Evolutionary conservation across 2,888 invertebrate genomes (phyloP).

Genomic region (Nymphalis polychloros): DNA sequence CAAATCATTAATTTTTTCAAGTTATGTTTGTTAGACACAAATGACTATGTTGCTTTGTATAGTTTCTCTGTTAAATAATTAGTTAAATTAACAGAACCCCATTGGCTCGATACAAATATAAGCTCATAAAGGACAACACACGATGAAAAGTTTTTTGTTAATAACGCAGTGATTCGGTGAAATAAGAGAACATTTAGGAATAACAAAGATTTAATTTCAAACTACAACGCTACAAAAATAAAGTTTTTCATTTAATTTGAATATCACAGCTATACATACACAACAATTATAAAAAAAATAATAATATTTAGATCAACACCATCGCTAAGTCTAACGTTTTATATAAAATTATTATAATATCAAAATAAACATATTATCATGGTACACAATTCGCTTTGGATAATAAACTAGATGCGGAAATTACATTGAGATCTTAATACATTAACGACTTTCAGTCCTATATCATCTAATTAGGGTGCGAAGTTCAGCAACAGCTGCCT

Average conservation of each 20-base stretch:
- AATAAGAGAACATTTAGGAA: constrained; percentile 16
- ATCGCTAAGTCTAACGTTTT: constrained; percentile 17
- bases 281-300: constrained; percentile 21
- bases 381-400: constrained; percentile 33
- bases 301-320: constrained; percentile 14
- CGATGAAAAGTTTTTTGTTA: too few relatives aligned
- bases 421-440: constrained; percentile 42
- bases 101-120: too few relatives aligned
- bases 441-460: constrained; percentile 29
- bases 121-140: not conserved
- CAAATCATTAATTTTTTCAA: too few relatives aligned
- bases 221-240: constrained; percentile 59
- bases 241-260: constrained; percentile 62
- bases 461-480: constrained; percentile 69
- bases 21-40: too few relatives aligned
- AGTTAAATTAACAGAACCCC: too few relatives aligned
- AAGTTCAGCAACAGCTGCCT: constrained; percentile 69
- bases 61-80: too few relatives aligned
- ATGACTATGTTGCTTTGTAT: too few relatives aligned
- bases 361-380: constrained; percentile 5
- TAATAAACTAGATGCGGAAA: constrained; percentile 39
- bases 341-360: constrained; percentile 2
- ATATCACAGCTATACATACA: constrained; percentile 67
- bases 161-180: too few relatives aligned
- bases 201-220: constrained; percentile 34